phyloP scores from a whole-genome alignment of 53 echinoderm and acorn worm species.

The Stichopus horrens region DNA sequence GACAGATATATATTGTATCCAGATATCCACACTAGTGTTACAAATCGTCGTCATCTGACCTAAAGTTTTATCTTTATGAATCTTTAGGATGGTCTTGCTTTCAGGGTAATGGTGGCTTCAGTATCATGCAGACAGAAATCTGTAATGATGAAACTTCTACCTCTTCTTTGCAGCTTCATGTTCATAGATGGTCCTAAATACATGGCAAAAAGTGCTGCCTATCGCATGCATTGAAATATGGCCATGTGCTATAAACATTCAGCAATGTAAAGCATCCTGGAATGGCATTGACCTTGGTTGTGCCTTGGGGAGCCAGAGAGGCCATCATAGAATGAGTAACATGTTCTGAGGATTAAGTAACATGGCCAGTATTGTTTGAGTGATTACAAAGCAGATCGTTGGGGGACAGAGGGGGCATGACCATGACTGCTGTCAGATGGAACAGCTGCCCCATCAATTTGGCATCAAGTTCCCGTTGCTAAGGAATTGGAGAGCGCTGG shows the following conservation, averaged over 20 bases:
- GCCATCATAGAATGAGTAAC: background rate
- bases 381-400: background rate
- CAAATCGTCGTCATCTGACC: too few species aligned
- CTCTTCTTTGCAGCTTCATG: too few species aligned
- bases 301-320: background rate
- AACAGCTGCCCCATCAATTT: background rate
- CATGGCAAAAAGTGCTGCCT: too few species aligned
- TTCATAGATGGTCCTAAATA: too few species aligned
- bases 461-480: background rate
- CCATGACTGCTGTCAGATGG: background rate
- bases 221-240: background rate
- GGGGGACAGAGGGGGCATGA: background rate
- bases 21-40: too few species aligned
- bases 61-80: too few species aligned
- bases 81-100: too few species aligned
- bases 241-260: constrained; percentile 23
- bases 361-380: background rate
- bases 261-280: constrained; percentile 1
- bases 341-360: background rate
- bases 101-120: too few species aligned
- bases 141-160: too few species aligned
- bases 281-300: background rate
- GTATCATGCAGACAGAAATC: too few species aligned
- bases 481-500: background rate
- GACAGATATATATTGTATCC: too few species aligned